Percentiles rank a stretch among this genome's conserved stretches.
Conservation (phyloP, 2,888 invertebrate species). For the Formica aserva region DNA sequence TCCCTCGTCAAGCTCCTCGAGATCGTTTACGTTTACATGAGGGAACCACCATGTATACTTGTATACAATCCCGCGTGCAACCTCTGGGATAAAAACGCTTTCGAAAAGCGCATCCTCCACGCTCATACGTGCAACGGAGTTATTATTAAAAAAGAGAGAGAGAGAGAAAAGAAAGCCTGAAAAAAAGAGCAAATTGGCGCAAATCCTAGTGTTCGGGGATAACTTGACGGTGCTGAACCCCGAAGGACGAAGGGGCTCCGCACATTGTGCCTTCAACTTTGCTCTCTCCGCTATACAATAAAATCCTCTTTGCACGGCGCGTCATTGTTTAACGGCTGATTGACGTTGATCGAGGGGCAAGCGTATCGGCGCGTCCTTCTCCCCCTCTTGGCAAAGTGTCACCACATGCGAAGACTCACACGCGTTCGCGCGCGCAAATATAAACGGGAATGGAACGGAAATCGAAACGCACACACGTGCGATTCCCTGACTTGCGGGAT, state of each 20-base stretch:
- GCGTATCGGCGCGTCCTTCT: conserved; percentile 60
- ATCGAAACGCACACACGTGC: conserved; percentile 41
- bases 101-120: conserved; percentile 64
- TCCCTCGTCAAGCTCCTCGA: conserved; percentile 30
- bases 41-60: conserved; percentile 10
- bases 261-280: conserved; percentile 73
- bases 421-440: conserved; percentile 46
- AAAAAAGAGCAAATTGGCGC: conserved; percentile 33
- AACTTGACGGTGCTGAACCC: conserved; percentile 51
- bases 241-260: conserved; percentile 35
- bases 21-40: conserved; percentile 31
- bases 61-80: conserved; percentile 11
- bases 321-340: conserved; percentile 85
- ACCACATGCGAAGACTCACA: conserved; percentile 63
- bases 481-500: conserved; percentile 67
- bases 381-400: conserved; percentile 71
- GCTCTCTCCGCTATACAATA: conserved; percentile 76
- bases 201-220: conserved; percentile 55
- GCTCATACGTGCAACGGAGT: conserved; percentile 14
- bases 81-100: conserved; percentile 5
- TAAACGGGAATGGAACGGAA: conserved; percentile 24
- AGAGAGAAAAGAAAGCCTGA: not conserved
- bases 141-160: conserved; percentile 17
- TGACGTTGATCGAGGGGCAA: conserved; percentile 83
- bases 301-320: conserved; percentile 75